Conservation (phyloP, 1,140 invertebrate species). For the Drosophila chauvacae region DNA sequence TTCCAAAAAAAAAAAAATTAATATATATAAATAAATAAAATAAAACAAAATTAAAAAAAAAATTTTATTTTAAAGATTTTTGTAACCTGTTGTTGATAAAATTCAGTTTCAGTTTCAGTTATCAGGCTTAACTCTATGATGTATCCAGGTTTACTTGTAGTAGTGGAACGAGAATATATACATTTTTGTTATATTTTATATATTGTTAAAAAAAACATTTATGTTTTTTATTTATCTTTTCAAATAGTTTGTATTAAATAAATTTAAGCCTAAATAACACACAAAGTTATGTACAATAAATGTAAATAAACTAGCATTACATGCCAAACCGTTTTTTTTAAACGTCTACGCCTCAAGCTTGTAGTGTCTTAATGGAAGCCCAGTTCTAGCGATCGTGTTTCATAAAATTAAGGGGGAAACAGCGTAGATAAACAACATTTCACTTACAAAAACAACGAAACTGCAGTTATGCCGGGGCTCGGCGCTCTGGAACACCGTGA, state of each 20-base stretch:
- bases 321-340: background rate
- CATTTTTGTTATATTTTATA: conserved; percentile 47
- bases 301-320: conserved; percentile 68
- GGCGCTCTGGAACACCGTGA: too few species aligned
- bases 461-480: too few species aligned
- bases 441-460: too few species aligned
- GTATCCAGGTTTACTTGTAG: conserved; percentile 5
- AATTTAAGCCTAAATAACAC: conserved; percentile 3
- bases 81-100: background rate
- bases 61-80: background rate
- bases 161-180: background rate
- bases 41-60: background rate
- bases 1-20: conserved; percentile 16
- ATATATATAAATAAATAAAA: background rate
- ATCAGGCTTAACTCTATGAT: background rate
- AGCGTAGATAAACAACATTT: too few species aligned
- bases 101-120: conserved; percentile 10
- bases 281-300: conserved; percentile 58
- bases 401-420: background rate
- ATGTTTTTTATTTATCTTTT: conserved; percentile 21
- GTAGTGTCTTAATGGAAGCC: background rate
- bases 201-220: conserved; percentile 31
- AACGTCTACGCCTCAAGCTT: too few species aligned
- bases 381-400: background rate
- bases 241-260: conserved; percentile 26